Base-by-base conservation (phyloP, 2,888 invertebrate species). In the Spodoptera littoralis region DNA sequence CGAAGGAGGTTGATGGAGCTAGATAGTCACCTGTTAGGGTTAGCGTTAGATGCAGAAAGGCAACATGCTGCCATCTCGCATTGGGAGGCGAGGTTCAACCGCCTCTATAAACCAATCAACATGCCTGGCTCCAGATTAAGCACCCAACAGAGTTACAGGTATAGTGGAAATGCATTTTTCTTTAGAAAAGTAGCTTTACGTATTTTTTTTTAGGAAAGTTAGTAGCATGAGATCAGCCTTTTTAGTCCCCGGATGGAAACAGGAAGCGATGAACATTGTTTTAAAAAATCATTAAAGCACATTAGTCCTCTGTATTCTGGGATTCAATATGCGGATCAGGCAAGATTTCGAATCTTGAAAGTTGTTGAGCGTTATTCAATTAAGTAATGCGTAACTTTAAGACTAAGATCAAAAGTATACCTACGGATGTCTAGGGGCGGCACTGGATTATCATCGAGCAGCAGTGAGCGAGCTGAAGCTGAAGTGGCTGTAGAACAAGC, bases 31-130 rank as follows among this genome's bases (percentile, higher is more conserved):
- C 93, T 98, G 56, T 91, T 98, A 73, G 98, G 98, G 2, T 93
- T 98, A 50, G 98, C 98, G 43, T 95, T 98, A 83, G 98, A 99
- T 80, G 97, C 98, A 0, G 98, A 98, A 87, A 95, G 98, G 48
- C 98, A 98, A 82, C 98, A 98, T 82, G 96, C 98, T 67, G 96
- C 98, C 51, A 98, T 99, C 50, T 97, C 97, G 3, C 98, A 98
- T 89, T 98, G 98, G 98, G 98, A 98, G 86, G 97, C 97, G 12
- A 95, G 97, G 53, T 97, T 97, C 88, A 97, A 97, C 77, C 96
- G 97, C 77, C 91, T 97, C 44, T 97, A 97, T 82, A 96, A 96
- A 83, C 94, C 96, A 0, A 93, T 95, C 65, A 95, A 95, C 65
- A 90, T 95, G 57, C 92, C 95, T 0, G 91, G 96, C 13, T 95